Conservation (phyloP, 1,140 invertebrate species). For the Pseudoatta argentina region DNA sequence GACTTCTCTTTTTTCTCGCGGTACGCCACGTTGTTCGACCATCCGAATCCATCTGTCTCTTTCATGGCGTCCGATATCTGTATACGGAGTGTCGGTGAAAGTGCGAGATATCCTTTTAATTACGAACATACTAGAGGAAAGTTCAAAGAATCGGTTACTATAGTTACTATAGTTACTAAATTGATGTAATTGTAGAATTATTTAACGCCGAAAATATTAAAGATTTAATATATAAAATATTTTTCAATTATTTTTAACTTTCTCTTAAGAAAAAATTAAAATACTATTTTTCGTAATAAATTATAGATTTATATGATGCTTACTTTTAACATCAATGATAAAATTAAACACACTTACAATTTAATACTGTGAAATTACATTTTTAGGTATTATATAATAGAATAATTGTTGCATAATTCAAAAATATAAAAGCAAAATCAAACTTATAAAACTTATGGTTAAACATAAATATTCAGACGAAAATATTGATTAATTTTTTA, state of each 20-base stretch:
- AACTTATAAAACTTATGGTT: neutral
- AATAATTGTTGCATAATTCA: neutral
- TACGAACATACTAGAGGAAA: neutral
- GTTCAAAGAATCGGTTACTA: neutral
- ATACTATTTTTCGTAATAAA: neutral
- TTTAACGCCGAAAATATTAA: neutral
- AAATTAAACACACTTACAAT: neutral
- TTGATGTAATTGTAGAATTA: no score
- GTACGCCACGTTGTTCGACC: constrained; percentile 25
- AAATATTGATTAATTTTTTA: neutral
- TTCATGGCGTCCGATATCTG: neutral
- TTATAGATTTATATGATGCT: neutral
- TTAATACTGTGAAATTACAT: neutral
- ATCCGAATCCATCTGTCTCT: constrained; percentile 57
- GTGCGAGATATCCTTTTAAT: neutral
- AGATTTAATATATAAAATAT: neutral
- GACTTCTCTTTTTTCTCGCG: constrained; percentile 60
- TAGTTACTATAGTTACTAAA: neutral
- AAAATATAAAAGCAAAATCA: neutral
- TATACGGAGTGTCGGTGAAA: constrained; percentile 9
- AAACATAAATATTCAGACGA: neutral
- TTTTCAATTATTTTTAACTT: constrained; percentile 3
- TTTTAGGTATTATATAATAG: neutral
- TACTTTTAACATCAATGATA: neutral
- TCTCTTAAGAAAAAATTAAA: neutral